phyloP scores from a whole-genome alignment of 2,113 vertebrate genomes.

The Mugil cephalus region DNA sequence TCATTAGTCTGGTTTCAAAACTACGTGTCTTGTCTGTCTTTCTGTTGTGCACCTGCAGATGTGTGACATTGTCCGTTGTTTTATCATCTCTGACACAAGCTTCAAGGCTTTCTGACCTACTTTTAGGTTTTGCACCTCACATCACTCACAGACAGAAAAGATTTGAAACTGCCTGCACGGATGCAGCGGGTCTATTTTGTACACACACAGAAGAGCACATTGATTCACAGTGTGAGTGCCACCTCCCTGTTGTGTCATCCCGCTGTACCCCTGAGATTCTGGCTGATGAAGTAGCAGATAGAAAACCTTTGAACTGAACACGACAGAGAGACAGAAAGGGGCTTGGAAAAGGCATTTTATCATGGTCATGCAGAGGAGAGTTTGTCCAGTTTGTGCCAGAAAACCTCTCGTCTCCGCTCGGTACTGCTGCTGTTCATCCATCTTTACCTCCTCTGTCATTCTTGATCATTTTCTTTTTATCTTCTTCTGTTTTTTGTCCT shows the following conservation, averaged over 20 bases:
- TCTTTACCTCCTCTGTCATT: conserved; percentile 29
- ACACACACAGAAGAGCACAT: conserved; percentile 29
- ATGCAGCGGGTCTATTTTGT: conserved; percentile 23
- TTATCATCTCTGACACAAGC: conserved; percentile 35
- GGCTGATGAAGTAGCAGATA: conserved; percentile 69
- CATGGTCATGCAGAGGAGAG: conserved; percentile 59
- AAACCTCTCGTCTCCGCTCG: conserved; percentile 42
- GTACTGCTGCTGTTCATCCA: conserved; percentile 27
- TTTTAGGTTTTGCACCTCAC: conserved; percentile 23
- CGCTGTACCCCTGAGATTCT: conserved; percentile 52
- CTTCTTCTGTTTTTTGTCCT: neutral
- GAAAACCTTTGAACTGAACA: conserved; percentile 62
- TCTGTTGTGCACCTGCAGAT: conserved; percentile 2
- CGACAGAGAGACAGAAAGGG: conserved; percentile 9
- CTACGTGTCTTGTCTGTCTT: too few relatives aligned
- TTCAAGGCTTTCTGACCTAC: conserved; percentile 43
- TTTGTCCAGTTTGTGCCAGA: conserved; percentile 41
- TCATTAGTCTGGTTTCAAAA: neutral
- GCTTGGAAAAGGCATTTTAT: conserved; percentile 31
- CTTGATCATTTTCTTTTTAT: conserved; percentile 5
- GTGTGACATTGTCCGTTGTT: conserved; percentile 16
- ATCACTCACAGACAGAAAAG: conserved; percentile 16
- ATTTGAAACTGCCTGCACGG: neutral
- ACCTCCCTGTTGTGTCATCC: conserved; percentile 50
- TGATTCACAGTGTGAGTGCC: conserved; percentile 22